Evolutionary conservation across 2,797 vertebrate species (phyloP), one percentile per base, ranked within the genome.

Genomic region (Limosa lapponica): DNA sequence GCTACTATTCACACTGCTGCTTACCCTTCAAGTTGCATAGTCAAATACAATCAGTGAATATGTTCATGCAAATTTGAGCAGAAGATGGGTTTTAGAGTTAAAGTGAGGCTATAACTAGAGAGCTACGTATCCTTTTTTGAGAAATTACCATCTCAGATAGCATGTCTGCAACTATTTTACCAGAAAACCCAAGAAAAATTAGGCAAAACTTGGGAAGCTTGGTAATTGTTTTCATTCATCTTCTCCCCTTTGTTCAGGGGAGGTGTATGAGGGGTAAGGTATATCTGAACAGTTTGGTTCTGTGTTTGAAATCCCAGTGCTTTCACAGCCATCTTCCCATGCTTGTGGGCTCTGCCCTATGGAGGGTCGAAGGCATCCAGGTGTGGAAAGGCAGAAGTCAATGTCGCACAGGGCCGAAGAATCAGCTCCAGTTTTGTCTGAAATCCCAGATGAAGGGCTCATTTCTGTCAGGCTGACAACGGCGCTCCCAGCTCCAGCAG

Each of bases 401-500:
- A 89, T 41, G 11, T 13, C 23, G 3, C 8, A 62, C 3, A 4
- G 2, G 2, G 12, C 1, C 2, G 23, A 84, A 82, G 16, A 79
- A 89, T 62, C 36, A 82, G 30, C 13, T 70, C 25, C 24, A 64
- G 6, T 58, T 80, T 91, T 85, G 13, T 46, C 55, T 4, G 16
- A 64, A 85, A 82, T 84, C 36, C 36, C 37, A 44, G 37, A 70
- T 4, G 13, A 72, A 87, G 5, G 30, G 4, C 10, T 58, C 22
- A 39, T 24, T 72, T 55, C 58, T 27, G 4, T 78, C 10, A 4
- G 66, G 12, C 10, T 78, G 58, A 54, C 28, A 36, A 32, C 2
- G 1, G 36, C 23, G 24, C 34, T 84, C 1, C 1, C 9, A 0
- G 2, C 10, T 82, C 10, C 30, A 54, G 28, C 1, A 2, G 6